Base-by-base conservation (phyloP, 2,113 vertebrate species). In the Australoheros scitulus region DNA sequence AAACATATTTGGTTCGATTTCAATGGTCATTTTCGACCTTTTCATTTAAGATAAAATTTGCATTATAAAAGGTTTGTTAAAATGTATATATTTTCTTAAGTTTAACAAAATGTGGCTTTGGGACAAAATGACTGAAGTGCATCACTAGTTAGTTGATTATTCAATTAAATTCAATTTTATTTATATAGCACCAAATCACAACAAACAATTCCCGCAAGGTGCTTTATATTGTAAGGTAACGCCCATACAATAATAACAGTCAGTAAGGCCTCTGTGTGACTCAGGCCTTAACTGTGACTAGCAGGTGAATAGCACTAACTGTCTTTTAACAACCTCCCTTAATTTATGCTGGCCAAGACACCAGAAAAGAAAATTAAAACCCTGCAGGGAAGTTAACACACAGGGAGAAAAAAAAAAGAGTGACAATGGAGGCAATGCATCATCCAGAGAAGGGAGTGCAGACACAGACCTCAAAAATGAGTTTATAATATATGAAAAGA, bases 341-440 rank as follows among this genome's bases (percentile, higher is more conserved):
- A 0, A 32, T 70, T 13, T 32, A 3, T 50, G 65, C 43, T 52
- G 43, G 0, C 3, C 0, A 29, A 52, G 20, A 15, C 52, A 32
- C 43, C 65, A 72, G 65, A 50, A 72, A 52, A 72, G 17, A 32
- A 72, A 32, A 2, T 10, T 29, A 72, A 72, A 72, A 0, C 22
- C 20, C 24, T 70, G 43, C 41, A 70, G 15, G 43, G 24, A 70
- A 13, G 65, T 47, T 52, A 70, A 70, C 43, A 70, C 24, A 0
- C 0, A 50, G 26, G 22, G 10, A 18, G 43, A 29, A 14, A 52
- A 11, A 50, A 29, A 20, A 17, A 70, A 32, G 65, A 70, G 43
- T 72, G 24, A n/a, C 52, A 72, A 72, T n/a, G 50, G 43, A 52
- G 65, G 29, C 26, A 8, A 52, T 72, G 17, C 43, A 52, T 72